Evolutionary conservation across 2,888 invertebrate genomes (phyloP).

Genomic region (Polyploca ridens): DNA sequence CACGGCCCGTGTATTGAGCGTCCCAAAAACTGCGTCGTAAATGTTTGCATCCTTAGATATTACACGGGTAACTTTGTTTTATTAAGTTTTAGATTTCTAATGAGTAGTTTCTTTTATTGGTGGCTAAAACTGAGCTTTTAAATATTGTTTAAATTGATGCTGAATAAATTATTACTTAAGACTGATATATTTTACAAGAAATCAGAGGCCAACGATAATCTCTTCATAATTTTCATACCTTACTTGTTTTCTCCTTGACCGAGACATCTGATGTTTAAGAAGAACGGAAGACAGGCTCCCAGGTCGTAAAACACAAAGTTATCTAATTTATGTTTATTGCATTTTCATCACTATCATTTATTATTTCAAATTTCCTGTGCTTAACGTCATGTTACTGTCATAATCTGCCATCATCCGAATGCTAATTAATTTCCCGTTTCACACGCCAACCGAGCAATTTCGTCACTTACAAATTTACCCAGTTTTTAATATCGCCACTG

Average conservation of each 20-base stretch:
- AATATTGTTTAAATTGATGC: no score
- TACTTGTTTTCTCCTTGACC: no score
- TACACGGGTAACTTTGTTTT: not conserved
- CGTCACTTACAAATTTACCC: conserved; percentile 23
- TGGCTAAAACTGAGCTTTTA: no score
- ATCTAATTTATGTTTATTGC: not conserved
- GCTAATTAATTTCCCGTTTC: conserved; percentile 25
- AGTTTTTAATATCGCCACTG: conserved; percentile 34
- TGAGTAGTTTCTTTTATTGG: no score
- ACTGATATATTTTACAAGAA: no score
- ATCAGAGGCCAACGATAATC: no score
- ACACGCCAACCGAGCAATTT: conserved; percentile 23
- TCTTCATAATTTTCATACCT: no score
- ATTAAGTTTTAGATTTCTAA: not conserved
- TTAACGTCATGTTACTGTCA: not conserved
- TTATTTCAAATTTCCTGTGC: not conserved
- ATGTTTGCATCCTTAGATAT: not conserved
- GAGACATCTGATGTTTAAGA: no score
- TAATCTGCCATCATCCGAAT: not conserved
- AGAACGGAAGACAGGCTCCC: no score
- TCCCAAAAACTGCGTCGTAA: conserved; percentile 1
- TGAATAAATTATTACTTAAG: no score
- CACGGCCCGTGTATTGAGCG: no score
- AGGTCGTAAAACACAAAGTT: no score
- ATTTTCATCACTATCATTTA: not conserved